Evolutionary conservation across 2,888 invertebrate species (phyloP).

Genomic region (Melanchra persicariae): DNA sequence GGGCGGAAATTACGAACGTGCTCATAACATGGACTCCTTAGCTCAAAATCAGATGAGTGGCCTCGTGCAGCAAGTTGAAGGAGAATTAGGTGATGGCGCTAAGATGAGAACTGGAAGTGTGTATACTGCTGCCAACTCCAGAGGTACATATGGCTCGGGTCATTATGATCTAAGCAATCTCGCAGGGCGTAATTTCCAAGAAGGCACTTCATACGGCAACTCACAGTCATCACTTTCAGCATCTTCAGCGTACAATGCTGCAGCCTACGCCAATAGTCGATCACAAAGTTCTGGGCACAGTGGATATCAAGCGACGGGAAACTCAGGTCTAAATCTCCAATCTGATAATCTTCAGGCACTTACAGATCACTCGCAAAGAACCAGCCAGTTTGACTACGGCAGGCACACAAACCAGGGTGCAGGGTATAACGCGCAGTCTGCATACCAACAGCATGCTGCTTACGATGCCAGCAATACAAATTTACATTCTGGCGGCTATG

Average conservation of each 20-base stretch:
- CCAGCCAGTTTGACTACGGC: slow-evolving; percentile 70
- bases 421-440: slow-evolving; percentile 71
- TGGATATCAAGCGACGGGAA: slow-evolving; percentile 67
- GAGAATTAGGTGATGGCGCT: slow-evolving; percentile 85
- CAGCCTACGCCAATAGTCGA: slow-evolving; percentile 64
- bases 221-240: slow-evolving; percentile 71
- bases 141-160: slow-evolving; percentile 85
- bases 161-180: slow-evolving; percentile 82
- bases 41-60: slow-evolving; percentile 88
- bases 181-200: slow-evolving; percentile 84
- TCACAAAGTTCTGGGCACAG: slow-evolving; percentile 70
- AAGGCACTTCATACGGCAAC: slow-evolving; percentile 71
- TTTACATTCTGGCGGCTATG: slow-evolving; percentile 67
- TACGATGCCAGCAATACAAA: slow-evolving; percentile 69
- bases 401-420: slow-evolving; percentile 67
- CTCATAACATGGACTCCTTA: slow-evolving; percentile 87
- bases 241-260: slow-evolving; percentile 57
- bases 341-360: slow-evolving; percentile 71
- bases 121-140: slow-evolving; percentile 84
- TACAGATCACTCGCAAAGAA: slow-evolving; percentile 67
- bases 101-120: slow-evolving; percentile 83
- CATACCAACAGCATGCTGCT: slow-evolving; percentile 69
- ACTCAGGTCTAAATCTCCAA: slow-evolving; percentile 62
- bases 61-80: slow-evolving; percentile 83
- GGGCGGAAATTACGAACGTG: slow-evolving; percentile 88